phyloP scores from a whole-genome alignment of 2,797 vertebrate species.

The Chelidonichthys spinosus region DNA sequence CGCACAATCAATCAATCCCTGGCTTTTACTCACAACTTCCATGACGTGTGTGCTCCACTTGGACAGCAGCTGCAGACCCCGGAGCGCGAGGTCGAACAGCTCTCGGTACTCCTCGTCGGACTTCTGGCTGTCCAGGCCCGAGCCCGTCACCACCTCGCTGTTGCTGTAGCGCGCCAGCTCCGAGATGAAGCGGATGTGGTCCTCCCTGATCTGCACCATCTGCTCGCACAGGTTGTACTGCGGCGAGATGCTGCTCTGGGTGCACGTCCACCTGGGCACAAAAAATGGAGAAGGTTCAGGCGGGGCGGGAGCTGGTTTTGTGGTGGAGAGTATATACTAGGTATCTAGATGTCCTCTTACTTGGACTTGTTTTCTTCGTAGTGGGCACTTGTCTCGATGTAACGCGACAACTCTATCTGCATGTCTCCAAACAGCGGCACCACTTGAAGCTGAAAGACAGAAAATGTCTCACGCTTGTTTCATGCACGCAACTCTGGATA shows the following conservation, averaged over 20 bases:
- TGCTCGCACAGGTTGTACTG: conserved; percentile 99
- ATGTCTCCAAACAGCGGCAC: conserved; percentile 98
- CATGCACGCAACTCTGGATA: conserved; percentile 29
- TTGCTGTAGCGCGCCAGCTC: conserved; percentile 99
- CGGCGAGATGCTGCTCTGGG: conserved; percentile 97
- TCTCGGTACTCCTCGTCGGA: conserved; percentile 98
- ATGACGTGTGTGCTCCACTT: conserved; percentile 99
- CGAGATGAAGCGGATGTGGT: conserved; percentile 99
- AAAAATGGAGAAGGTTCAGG: conserved; percentile 7
- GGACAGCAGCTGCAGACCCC: conserved; percentile 96
- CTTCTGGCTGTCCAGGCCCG: conserved; percentile 98
- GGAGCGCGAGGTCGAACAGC: conserved; percentile 94
- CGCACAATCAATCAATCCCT: neutral
- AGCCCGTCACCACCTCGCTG: conserved; percentile 96
- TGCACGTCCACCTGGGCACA: conserved; percentile 94
- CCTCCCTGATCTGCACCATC: conserved; percentile 98
- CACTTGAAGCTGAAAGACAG: conserved; percentile 90
- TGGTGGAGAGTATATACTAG: neutral
- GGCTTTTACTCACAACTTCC: conserved; percentile 92
- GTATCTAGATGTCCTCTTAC: conserved; percentile 74
- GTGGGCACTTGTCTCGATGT: conserved; percentile 98
- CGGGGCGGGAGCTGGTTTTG: neutral
- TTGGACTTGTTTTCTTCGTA: conserved; percentile 99
- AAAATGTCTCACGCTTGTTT: neutral
- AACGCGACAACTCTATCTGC: conserved; percentile 98